Base-by-base conservation (phyloP, 2,113 vertebrate species). In the Percina caprodes region DNA sequence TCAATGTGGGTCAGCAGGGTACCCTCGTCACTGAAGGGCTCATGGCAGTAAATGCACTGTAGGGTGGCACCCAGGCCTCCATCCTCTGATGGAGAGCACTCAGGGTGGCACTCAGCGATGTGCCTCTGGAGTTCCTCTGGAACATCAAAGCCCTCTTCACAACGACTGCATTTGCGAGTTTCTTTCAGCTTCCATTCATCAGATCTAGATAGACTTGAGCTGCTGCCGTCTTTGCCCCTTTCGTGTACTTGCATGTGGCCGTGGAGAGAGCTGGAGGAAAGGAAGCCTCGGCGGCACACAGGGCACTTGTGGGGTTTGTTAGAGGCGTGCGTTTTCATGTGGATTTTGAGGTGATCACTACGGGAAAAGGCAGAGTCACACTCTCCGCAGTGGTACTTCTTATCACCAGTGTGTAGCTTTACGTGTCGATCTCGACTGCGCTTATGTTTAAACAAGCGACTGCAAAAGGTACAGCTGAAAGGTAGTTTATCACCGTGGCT, bases 221-320 rank as follows among this genome's bases (percentile, higher is more conserved):
- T 95, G 30, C 95, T 96, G 87, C 97, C 96, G 72, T 98, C 98
- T 92, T 96, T 97, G 80, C 97, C 97, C 85, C 97, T 92, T 93
- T 99, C 98, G 0, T 99, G 98, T 66, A 99, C 98, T 94, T 99
- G 98, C 98, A 99, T 99, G 95, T 99, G 98, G 83, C 98, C 98
- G 30, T 98, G 97, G 56, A 99, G 95, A 0, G 98, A 99, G 84
- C 97, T 98, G 65, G 98, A 97, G 1, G 98, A 98, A 60, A 98
- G 96, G 92, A 99, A 99, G 39, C 98, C 98, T 67, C 98, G 95
- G 21, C 97, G 96, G 91, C 98, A 99, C 94, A 99, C 97, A 86
- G 97, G 97, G 96, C 98, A 99, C 93, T 99, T 99, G 92, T 99
- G 98, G 94, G 98, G 98, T 96, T 99, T 99, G 96, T 97, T 97